phyloP scores from a whole-genome alignment of 2,888 invertebrate genomes.

The Phengaris arion region DNA sequence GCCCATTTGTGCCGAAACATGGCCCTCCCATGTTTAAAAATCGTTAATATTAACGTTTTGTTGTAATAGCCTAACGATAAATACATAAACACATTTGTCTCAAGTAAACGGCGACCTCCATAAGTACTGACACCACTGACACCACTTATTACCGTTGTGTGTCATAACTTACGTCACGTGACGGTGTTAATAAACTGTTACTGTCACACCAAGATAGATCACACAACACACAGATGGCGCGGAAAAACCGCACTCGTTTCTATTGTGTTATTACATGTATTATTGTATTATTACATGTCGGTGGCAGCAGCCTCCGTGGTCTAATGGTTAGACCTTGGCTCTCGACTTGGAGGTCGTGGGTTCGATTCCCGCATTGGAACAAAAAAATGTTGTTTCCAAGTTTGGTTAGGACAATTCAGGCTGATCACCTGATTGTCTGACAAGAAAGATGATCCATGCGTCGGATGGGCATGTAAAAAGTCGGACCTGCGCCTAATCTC shows the following conservation, averaged over 20 bases:
- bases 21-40: too few relatives aligned
- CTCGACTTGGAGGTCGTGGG: too few relatives aligned
- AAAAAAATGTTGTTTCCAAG: too few relatives aligned
- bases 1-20: too few relatives aligned
- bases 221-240: conserved; percentile 8
- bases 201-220: conserved; percentile 17
- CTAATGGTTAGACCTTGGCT: too few relatives aligned
- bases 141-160: conserved; percentile 18
- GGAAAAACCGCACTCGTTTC: conserved; percentile 7
- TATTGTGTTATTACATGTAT: not conserved
- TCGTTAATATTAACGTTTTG: not conserved
- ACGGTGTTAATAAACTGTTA: conserved; percentile 15
- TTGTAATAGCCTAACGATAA: not conserved
- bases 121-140: conserved; percentile 15
- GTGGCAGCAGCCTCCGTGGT: too few relatives aligned
- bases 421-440: too few relatives aligned
- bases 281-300: not conserved
- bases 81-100: not conserved
- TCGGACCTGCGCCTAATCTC: too few relatives aligned
- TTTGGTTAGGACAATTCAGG: too few relatives aligned
- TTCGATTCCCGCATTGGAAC: too few relatives aligned
- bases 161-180: conserved; percentile 20
- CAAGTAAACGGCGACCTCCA: not conserved
- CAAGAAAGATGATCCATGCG: too few relatives aligned
- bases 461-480: too few relatives aligned